A percentile compares a stretch with the other conserved stretches of the same genome.
phyloP scores from a whole-genome alignment of 2,113 vertebrate genomes.

The Hymenochirus boettgeri region DNA sequence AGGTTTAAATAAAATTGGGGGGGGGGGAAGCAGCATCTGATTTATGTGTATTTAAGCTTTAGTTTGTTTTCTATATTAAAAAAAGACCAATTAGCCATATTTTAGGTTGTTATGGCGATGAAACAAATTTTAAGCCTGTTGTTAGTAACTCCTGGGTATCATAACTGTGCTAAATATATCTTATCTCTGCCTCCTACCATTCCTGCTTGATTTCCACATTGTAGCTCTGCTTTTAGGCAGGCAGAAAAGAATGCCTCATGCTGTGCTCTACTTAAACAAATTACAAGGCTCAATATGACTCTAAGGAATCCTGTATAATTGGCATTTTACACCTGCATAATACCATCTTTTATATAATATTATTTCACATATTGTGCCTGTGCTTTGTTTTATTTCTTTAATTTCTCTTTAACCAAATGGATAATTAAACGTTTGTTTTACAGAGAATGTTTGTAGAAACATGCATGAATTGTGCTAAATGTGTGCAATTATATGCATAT shows the following conservation, averaged over 20 bases:
- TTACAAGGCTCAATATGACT: slow-evolving; percentile 12
- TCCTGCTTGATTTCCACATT: slow-evolving; percentile 33
- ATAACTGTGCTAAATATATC: slow-evolving; percentile 33
- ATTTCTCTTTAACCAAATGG: no score
- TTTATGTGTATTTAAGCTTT: no score
- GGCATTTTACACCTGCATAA: slow-evolving; percentile 6
- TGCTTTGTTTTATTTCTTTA: neutral
- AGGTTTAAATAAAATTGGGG: no score
- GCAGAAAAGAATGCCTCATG: slow-evolving; percentile 26
- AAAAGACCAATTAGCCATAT: neutral
- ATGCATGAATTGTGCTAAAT: no score
- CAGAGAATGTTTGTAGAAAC: no score
- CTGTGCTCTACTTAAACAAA: slow-evolving; percentile 10
- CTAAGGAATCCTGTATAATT: slow-evolving; percentile 1
- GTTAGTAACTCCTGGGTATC: slow-evolving; percentile 25
- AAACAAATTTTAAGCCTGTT: slow-evolving; percentile 34
- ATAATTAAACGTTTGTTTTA: no score
- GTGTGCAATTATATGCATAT: no score
- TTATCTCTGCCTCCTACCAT: slow-evolving; percentile 20
- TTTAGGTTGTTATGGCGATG: slow-evolving; percentile 25
- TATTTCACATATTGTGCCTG: neutral
- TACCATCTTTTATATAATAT: neutral
- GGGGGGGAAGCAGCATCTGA: no score
- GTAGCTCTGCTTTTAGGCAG: slow-evolving; percentile 40
- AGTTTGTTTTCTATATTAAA: neutral